These are phyloP conservation scores for Sinelater perroti DNA, from an alignment of 2,888 invertebrate genomes.

Conservation along the genomic window DNA sequence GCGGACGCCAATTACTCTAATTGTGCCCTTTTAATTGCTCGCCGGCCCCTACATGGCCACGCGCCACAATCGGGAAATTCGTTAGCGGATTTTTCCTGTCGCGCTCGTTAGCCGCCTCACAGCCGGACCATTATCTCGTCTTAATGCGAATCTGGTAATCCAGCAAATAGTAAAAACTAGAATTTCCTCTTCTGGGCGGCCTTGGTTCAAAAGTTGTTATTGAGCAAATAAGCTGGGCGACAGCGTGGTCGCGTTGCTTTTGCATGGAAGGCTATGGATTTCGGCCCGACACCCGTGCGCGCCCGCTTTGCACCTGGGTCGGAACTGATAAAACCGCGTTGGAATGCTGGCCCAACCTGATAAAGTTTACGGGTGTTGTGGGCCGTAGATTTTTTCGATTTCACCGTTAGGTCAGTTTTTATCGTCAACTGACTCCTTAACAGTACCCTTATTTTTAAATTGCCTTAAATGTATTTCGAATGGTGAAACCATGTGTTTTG, in stretches of 20 bases:
- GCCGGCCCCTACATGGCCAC: conserved; percentile 4
- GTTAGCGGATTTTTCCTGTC: conserved; percentile 8
- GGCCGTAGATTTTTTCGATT: too few species aligned
- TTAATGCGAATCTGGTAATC: conserved; percentile 28
- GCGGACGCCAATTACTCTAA: conserved; percentile 25
- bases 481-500: too few species aligned
- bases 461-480: too few species aligned
- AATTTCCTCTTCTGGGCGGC: conserved; percentile 31
- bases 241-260: not conserved
- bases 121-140: conserved; percentile 16
- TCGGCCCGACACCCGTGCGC: too few species aligned
- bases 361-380: too few species aligned
- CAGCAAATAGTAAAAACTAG: conserved; percentile 35
- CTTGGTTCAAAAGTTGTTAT: conserved; percentile 19
- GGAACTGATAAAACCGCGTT: too few species aligned
- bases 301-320: too few species aligned
- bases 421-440: too few species aligned
- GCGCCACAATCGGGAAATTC: conserved; percentile 10
- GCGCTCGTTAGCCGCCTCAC: not conserved
- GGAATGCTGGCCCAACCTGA: too few species aligned
- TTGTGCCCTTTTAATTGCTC: conserved; percentile 18
- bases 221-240: conserved; percentile 6
- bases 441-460: too few species aligned
- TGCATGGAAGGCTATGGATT: too few species aligned
- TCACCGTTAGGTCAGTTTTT: too few species aligned